Evolutionary conservation across 2,113 vertebrate species (phyloP).

Genomic region (Nothocercus nigrocapillus): DNA sequence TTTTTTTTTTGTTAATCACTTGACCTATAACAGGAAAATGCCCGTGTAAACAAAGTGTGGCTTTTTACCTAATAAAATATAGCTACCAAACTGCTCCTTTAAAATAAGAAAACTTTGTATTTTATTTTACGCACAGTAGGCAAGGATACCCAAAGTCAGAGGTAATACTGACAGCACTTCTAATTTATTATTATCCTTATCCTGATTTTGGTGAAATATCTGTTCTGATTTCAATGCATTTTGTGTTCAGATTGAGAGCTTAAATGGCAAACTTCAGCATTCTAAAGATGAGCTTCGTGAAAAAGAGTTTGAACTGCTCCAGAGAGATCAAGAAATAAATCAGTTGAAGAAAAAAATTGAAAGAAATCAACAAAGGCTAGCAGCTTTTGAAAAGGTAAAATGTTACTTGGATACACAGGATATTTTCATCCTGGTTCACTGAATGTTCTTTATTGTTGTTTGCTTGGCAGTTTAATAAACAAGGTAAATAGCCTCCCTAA

Average conservation of each 20-base stretch:
- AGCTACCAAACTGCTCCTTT: neutral
- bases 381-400: constrained; percentile 76
- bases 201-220: neutral
- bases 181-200: neutral
- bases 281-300: constrained; percentile 77
- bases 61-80: neutral
- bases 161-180: neutral
- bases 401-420: neutral
- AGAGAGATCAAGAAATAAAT: constrained; percentile 80
- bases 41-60: fast-evolving
- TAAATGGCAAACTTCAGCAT: constrained; percentile 76
- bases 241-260: constrained; percentile 73
- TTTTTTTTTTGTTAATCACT: neutral
- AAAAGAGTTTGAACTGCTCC: constrained; percentile 78
- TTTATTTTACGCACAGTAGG: too few relatives aligned
- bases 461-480: neutral
- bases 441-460: neutral
- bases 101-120: neutral
- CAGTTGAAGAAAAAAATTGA: constrained; percentile 77
- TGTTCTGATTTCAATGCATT: neutral
- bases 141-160: neutral
- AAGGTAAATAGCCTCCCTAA: neutral
- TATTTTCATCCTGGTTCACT: neutral
- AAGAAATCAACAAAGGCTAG: constrained; percentile 61
- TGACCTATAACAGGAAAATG: neutral